These are phyloP conservation scores for Spialia ferax DNA, from an alignment of 2,888 invertebrate species.

Conservation along the genomic window DNA sequence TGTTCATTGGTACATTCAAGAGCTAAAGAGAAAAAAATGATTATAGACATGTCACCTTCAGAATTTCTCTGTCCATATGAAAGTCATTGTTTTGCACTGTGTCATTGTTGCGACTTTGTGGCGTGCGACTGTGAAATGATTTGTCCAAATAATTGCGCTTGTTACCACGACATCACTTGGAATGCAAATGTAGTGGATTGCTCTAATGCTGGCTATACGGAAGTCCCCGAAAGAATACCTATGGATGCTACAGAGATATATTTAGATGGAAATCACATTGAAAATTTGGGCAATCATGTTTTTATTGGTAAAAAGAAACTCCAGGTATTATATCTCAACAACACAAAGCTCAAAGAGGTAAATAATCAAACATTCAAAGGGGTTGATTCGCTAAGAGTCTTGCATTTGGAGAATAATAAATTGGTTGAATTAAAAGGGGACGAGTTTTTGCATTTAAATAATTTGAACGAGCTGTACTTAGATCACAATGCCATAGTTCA, in stretches of 20 bases:
- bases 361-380: slow-evolving; percentile 95
- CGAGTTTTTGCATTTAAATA: slow-evolving; percentile 92
- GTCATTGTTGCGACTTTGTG: slow-evolving; percentile 96
- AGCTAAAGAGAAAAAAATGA: slow-evolving; percentile 90
- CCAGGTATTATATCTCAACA: slow-evolving; percentile 91
- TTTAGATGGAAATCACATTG: slow-evolving; percentile 93
- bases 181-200: slow-evolving; percentile 94
- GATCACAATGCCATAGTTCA: slow-evolving; percentile 92
- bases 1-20: slow-evolving; percentile 91
- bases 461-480: slow-evolving; percentile 91
- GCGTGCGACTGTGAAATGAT: slow-evolving; percentile 97
- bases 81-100: slow-evolving; percentile 94
- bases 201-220: slow-evolving; percentile 90
- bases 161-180: slow-evolving; percentile 95
- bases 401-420: slow-evolving; percentile 93
- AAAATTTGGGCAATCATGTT: slow-evolving; percentile 92
- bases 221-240: slow-evolving; percentile 88
- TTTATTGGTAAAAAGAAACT: slow-evolving; percentile 95
- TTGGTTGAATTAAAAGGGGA: slow-evolving; percentile 91
- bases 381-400: slow-evolving; percentile 89
- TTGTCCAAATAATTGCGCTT: slow-evolving; percentile 94
- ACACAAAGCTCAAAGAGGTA: slow-evolving; percentile 91
- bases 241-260: slow-evolving; percentile 97
- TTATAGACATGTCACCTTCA: slow-evolving; percentile 90
- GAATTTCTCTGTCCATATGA: slow-evolving; percentile 94